Percentiles rank a stretch among this genome's conserved stretches.
phyloP scores from a whole-genome alignment of 2,888 invertebrate genomes.

The Cryptus armator region DNA sequence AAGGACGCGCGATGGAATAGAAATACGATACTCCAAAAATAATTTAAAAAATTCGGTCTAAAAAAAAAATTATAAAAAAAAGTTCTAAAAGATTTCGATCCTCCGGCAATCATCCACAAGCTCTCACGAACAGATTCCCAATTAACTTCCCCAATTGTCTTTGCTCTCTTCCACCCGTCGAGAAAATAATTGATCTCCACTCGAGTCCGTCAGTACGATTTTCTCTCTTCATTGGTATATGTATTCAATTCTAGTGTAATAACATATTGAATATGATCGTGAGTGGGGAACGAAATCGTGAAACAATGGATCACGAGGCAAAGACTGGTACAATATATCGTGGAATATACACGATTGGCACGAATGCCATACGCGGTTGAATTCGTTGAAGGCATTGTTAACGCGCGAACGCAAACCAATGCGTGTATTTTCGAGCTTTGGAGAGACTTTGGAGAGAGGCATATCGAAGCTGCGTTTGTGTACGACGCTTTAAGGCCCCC shows the following conservation, averaged over 20 bases:
- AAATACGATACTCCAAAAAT: too few species aligned
- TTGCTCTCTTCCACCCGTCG: conserved; percentile 47
- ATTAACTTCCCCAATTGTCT: conserved; percentile 49
- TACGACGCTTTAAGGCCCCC: conserved; percentile 60
- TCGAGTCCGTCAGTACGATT: conserved; percentile 32
- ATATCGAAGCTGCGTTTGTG: conserved; percentile 64
- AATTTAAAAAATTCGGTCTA: not conserved
- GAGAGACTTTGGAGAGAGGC: conserved; percentile 49
- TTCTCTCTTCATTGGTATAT: not conserved
- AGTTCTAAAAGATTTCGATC: not conserved
- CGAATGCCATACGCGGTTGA: conserved; percentile 11
- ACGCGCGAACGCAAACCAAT: conserved; percentile 61
- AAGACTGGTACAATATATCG: conserved; percentile 24
- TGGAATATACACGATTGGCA: conserved; percentile 18
- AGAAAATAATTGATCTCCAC: conserved; percentile 57
- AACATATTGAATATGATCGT: conserved; percentile 30
- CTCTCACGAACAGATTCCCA: conserved; percentile 29
- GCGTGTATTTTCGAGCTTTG: conserved; percentile 57
- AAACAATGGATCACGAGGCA: conserved; percentile 23
- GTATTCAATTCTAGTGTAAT: conserved; percentile 10
- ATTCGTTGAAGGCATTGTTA: conserved; percentile 42
- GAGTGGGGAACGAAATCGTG: conserved; percentile 53
- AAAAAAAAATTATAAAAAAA: not conserved
- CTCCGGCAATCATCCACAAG: not conserved
- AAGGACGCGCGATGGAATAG: too few species aligned